Evolutionary conservation across 37 sponge, comb jelly and placozoan species (phyloP), one percentile per base, ranked within the genome.

Genomic region (Agelas oroides): DNA sequence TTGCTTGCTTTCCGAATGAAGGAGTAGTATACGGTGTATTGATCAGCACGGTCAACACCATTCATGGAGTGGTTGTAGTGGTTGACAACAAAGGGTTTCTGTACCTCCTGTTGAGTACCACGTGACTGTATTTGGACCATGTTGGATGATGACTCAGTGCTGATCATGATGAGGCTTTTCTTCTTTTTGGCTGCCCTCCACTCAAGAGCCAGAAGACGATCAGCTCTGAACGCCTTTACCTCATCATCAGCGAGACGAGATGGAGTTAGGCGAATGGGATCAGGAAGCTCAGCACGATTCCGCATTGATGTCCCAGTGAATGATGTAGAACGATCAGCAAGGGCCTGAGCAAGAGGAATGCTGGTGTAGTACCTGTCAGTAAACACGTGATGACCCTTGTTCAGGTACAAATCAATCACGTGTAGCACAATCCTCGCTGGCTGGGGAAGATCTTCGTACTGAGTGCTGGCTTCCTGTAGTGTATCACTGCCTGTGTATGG

Each of bases 291-390:
- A 25, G 40, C 12, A 5, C 78, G 59, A 33, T 77, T 77, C 64
- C 30, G 11, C 64, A 59, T 60, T 17, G 19, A 5, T 62, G 78
- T 77, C 6, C 63, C 78, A 20, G 39, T 61, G 38, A 61, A 61
- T 28, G 15, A 3, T 31, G 78, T 77, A 11, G 17, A 25, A 14
- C 34, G 12, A 8, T 77, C 36, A 27, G 25, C 35, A 20, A 77
- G 64, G 6, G 54, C 28, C 2, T 34, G 2, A 28, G 75, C 75
- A 21, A 74, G 75, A 17, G 53, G 53, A 3, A 53, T n/a, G 28
- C 56, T 53, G 2, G 78, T 58, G 61, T 77, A 77, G 37, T 62
- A 77, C 2, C 64, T 53, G 39, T 77, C 78, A 27, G 78, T 59
- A 17, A 55, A 28, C 20, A 77, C 37, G 3, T 5, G 35, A 37